A percentile compares a stretch with the other conserved stretches of the same genome.
phyloP scores from a whole-genome alignment of 2,797 vertebrate species.

The Syngnathus acus region DNA sequence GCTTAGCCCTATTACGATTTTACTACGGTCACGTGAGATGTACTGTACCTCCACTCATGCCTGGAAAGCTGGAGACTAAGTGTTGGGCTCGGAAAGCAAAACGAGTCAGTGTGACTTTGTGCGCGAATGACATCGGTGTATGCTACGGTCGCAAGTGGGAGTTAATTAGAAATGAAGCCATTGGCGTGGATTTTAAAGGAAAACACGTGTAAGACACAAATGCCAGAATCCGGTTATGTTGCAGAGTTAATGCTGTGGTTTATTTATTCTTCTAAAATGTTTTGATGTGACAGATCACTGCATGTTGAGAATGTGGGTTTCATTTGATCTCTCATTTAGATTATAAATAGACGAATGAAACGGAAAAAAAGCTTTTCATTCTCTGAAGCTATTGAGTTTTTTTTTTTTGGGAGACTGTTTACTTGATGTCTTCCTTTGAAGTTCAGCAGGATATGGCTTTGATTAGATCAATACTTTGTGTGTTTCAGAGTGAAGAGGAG shows the following conservation, averaged over 20 bases:
- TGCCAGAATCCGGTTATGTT: constrained; percentile 38
- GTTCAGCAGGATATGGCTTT: constrained; percentile 88
- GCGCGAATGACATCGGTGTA: not conserved
- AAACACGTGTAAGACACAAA: constrained; percentile 63
- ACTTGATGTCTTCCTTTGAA: constrained; percentile 85
- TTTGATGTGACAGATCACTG: constrained; percentile 65
- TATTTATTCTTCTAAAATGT: constrained; percentile 51
- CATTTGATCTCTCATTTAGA: constrained; percentile 64
- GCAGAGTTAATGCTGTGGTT: constrained; percentile 30
- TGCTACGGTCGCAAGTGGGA: constrained; percentile 29
- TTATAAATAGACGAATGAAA: constrained; percentile 70
- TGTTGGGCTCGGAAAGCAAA: constrained; percentile 2
- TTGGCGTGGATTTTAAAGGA: constrained; percentile 60
- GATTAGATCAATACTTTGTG: constrained; percentile 93
- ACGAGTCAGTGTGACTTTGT: constrained; percentile 9
- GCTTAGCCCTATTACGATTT: constrained; percentile 22
- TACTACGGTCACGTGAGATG: constrained; percentile 37
- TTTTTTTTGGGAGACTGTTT: constrained; percentile 70
- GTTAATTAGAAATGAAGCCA: constrained; percentile 64
- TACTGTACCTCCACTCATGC: constrained; percentile 17
- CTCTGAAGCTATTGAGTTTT: constrained; percentile 48
- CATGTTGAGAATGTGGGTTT: constrained; percentile 50
- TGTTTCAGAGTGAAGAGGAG: constrained; percentile 82
- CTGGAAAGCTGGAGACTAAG: constrained; percentile 26
- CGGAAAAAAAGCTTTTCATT: constrained; percentile 51